phyloP scores from a whole-genome alignment of 2,113 vertebrate species.

The Pollachius pollachius region DNA sequence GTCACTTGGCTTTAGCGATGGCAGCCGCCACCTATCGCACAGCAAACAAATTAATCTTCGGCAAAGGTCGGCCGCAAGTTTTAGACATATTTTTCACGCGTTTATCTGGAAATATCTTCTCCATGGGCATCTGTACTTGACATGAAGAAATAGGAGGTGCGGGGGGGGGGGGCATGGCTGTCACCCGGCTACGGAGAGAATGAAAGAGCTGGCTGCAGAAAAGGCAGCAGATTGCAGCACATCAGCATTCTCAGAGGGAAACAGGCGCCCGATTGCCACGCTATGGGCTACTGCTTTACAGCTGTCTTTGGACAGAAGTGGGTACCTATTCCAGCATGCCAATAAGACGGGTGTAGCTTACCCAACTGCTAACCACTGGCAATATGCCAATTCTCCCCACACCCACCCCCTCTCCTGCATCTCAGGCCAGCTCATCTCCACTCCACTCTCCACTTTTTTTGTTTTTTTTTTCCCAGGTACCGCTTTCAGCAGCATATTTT shows the following conservation, averaged over 20 bases:
- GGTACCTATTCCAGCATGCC: conserved; percentile 90
- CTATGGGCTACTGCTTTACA: conserved; percentile 96
- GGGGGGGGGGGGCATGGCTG: conserved; percentile 69
- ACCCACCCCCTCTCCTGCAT: conserved; percentile 56
- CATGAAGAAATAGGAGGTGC: conserved; percentile 58
- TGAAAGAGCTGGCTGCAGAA: conserved; percentile 71
- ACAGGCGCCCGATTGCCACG: conserved; percentile 88
- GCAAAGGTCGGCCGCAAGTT: conserved; percentile 95
- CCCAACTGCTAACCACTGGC: conserved; percentile 85
- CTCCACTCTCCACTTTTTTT: conserved; percentile 52
- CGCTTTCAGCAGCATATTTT: conserved; percentile 31
- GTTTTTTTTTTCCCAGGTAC: conserved; percentile 52
- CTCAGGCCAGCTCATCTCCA: conserved; percentile 77
- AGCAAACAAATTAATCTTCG: conserved; percentile 96
- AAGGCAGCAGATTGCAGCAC: conserved; percentile 80
- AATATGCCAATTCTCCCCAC: conserved; percentile 76
- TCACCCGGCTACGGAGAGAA: conserved; percentile 80
- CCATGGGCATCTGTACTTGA: conserved; percentile 68
- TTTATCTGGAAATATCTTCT: conserved; percentile 15
- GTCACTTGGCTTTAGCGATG: conserved; percentile 84
- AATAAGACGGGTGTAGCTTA: conserved; percentile 84
- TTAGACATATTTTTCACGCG: conserved; percentile 70
- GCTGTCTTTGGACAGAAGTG: conserved; percentile 90
- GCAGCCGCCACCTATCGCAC: conserved; percentile 81
- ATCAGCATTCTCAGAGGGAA: conserved; percentile 90